Conservation (phyloP, 1,140 invertebrate species). For the Goniozus legneri region DNA sequence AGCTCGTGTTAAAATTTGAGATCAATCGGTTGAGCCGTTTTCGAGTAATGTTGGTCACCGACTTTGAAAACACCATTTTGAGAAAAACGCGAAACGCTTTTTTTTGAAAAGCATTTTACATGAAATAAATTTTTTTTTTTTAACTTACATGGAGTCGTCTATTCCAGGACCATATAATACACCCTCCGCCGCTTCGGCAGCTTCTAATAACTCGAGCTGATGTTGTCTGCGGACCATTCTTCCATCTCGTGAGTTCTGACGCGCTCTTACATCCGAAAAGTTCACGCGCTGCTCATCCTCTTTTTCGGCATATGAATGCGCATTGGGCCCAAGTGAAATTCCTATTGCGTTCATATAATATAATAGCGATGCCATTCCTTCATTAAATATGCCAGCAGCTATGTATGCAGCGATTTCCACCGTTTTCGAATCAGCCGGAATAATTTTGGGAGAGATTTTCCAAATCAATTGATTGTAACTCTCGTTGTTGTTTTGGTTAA, state of each 20-base stretch:
- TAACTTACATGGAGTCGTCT: constrained; percentile 1
- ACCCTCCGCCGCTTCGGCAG: too few species aligned
- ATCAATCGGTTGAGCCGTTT: too few species aligned
- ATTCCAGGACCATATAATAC: too few species aligned
- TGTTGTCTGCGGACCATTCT: constrained; percentile 11
- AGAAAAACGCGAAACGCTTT: too few species aligned
- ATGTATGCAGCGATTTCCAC: constrained; percentile 5
- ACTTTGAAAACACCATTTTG: too few species aligned
- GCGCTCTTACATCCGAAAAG: constrained; percentile 4
- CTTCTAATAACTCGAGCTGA: constrained; percentile 7
- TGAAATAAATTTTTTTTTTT: too few species aligned
- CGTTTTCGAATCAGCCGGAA: neutral
- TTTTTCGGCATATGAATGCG: constrained; percentile 12
- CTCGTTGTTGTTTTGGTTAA: neutral
- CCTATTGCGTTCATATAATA: constrained; percentile 12
- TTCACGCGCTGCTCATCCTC: constrained; percentile 11
- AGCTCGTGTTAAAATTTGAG: too few species aligned
- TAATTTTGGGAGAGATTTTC: neutral
- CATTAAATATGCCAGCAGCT: constrained; percentile 8
- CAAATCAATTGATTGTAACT: neutral
- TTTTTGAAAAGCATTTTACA: too few species aligned
- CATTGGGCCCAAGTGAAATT: constrained; percentile 7
- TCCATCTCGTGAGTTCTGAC: constrained; percentile 3
- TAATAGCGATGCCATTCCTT: constrained; percentile 11
- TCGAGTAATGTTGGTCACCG: too few species aligned